Percentiles rank a stretch among this genome's conserved stretches.
These are phyloP conservation scores for Urocyon cinereoargenteus DNA, from an alignment of 2,797 vertebrate species.

Conservation along the genomic window DNA sequence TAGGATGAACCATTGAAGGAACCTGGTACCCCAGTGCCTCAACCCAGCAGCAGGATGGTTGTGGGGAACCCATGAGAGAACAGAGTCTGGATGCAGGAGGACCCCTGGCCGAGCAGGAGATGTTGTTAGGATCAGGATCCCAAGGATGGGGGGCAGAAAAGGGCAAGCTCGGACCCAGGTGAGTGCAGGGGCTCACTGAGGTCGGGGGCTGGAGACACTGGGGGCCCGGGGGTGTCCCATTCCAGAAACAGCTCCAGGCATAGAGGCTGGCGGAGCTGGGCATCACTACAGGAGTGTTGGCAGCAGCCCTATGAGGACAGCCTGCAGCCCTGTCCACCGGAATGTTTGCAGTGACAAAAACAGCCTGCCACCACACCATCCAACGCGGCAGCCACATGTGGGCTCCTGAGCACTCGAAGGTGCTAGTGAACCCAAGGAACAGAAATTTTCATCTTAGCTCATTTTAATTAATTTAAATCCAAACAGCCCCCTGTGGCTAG, in stretches of 20 bases:
- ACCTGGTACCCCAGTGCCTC: accelerated
- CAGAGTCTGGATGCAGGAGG: not conserved
- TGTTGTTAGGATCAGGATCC: not conserved
- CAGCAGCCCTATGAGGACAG: not conserved
- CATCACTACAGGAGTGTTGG: too few relatives aligned
- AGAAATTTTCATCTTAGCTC: not conserved
- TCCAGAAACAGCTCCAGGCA: not conserved
- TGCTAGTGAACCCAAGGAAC: not conserved
- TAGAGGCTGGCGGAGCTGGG: not conserved
- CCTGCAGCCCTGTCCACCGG: not conserved
- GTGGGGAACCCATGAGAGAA: not conserved
- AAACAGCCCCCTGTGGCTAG: not conserved
- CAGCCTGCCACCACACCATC: not conserved
- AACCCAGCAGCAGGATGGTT: not conserved
- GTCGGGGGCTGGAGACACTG: accelerated
- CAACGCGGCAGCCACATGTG: not conserved
- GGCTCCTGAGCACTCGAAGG: not conserved
- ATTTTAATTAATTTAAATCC: not conserved
- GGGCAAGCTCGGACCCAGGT: not conserved
- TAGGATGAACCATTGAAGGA: not conserved
- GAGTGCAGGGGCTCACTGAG: not conserved
- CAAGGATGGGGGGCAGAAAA: not conserved
- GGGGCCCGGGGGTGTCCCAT: too few relatives aligned
- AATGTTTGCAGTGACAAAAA: accelerated
- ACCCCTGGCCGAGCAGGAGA: not conserved